A percentile compares a stretch with the other conserved stretches of the same genome.
Evolutionary conservation across 2,888 invertebrate genomes (phyloP).

Genomic region (Amphipyra tragopoginis): DNA sequence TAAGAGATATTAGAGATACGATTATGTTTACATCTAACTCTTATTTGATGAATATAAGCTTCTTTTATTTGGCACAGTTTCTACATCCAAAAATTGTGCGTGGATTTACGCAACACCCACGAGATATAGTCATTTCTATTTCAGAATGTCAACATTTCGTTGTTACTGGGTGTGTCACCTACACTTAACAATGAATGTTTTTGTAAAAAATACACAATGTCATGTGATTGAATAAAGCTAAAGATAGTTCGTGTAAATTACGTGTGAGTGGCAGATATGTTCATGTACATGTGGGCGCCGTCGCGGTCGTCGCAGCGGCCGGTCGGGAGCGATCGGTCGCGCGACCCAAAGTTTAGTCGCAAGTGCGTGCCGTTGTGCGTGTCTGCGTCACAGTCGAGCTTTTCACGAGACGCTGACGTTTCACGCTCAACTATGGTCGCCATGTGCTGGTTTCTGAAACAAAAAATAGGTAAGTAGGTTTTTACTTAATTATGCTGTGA

Average conservation of each 20-base stretch:
- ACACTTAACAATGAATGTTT: slow-evolving; percentile 24
- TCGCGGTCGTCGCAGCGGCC: slow-evolving; percentile 77
- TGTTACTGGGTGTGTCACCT: slow-evolving; percentile 26
- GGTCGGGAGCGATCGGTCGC: slow-evolving; percentile 65
- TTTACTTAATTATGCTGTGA: background rate
- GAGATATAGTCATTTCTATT: slow-evolving; percentile 47
- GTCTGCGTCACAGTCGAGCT: slow-evolving; percentile 75
- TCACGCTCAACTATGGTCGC: slow-evolving; percentile 87
- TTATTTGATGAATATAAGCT: slow-evolving; percentile 20
- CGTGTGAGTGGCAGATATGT: slow-evolving; percentile 85
- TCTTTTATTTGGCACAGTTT: slow-evolving; percentile 54
- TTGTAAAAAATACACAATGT: slow-evolving; percentile 26
- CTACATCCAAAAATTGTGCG: slow-evolving; percentile 39
- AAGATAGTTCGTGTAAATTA: slow-evolving; percentile 52
- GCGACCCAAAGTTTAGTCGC: slow-evolving; percentile 77
- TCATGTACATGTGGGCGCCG: slow-evolving; percentile 86
- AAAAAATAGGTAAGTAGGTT: background rate
- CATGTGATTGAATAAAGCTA: slow-evolving; percentile 34
- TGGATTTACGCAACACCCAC: slow-evolving; percentile 44
- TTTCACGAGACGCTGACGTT: slow-evolving; percentile 80
- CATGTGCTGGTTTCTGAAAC: slow-evolving; percentile 80
- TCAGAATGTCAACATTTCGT: slow-evolving; percentile 47
- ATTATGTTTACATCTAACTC: slow-evolving; percentile 1
- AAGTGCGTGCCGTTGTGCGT: slow-evolving; percentile 76
- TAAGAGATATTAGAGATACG: background rate